Evolutionary conservation across 2,797 vertebrate genomes (phyloP).

Genomic region (Aulostomus chinensis): DNA sequence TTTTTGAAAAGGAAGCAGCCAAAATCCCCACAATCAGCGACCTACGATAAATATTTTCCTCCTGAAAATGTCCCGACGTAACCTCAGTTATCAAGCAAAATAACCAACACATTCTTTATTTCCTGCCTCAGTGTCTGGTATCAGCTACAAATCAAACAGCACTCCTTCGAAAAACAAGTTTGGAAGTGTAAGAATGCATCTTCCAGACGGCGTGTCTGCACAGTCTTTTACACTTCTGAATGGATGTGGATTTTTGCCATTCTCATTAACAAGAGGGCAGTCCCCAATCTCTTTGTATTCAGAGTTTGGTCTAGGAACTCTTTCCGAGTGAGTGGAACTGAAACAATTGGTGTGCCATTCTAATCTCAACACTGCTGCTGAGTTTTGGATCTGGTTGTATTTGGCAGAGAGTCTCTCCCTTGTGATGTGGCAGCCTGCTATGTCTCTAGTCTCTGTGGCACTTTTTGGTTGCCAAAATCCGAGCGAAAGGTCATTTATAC

Average conservation of each 20-base stretch:
- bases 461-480: constrained; percentile 56
- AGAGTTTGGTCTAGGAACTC: constrained; percentile 49
- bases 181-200: constrained; percentile 2
- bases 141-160: constrained; percentile 20
- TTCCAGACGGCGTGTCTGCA: constrained; percentile 4
- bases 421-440: constrained; percentile 52
- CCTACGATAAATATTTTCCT: constrained; percentile 34
- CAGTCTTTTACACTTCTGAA: constrained; percentile 33
- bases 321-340: constrained; percentile 58
- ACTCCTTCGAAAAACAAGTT: neutral
- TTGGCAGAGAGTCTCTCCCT: constrained; percentile 56
- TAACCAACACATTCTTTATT: constrained; percentile 29
- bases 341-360: constrained; percentile 63
- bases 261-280: constrained; percentile 49
- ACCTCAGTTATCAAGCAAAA: constrained; percentile 57
- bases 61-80: constrained; percentile 33
- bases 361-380: constrained; percentile 62
- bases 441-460: constrained; percentile 54
- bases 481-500: constrained; percentile 68
- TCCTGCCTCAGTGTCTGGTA: constrained; percentile 7
- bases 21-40: no score
- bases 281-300: constrained; percentile 43
- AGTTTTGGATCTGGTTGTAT: constrained; percentile 55
- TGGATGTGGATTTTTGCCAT: constrained; percentile 44
- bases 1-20: constrained; percentile 11